Evolutionary conservation across 2,888 invertebrate species (phyloP).

Genomic region (Agelastica alni): DNA sequence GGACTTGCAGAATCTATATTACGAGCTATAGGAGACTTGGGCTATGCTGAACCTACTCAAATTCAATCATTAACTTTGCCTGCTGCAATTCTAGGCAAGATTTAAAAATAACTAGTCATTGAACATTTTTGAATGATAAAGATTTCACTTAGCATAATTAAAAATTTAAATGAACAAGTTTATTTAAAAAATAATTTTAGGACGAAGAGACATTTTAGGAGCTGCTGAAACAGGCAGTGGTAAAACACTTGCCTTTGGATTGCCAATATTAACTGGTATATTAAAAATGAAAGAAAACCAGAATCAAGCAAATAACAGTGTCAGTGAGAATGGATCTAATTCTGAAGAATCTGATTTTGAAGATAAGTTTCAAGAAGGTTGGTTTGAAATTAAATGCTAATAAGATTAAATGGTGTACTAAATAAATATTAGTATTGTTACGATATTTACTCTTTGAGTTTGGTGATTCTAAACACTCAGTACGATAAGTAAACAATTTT

Average conservation of each 20-base stretch:
- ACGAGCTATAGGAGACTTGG: slow-evolving; percentile 73
- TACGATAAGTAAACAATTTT: no score
- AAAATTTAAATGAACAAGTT: no score
- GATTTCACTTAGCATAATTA: no score
- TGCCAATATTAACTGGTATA: slow-evolving; percentile 89
- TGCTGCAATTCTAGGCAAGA: slow-evolving; percentile 78
- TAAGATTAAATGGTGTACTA: slow-evolving; percentile 7
- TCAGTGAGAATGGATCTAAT: slow-evolving; percentile 18
- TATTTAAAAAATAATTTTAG: slow-evolving; percentile 52
- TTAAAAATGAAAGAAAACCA: slow-evolving; percentile 60
- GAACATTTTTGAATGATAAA: no score
- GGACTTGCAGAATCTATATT: slow-evolving; percentile 74
- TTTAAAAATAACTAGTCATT: no score
- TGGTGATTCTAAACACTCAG: no score
- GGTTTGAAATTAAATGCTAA: neutral
- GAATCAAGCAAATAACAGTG: slow-evolving; percentile 39
- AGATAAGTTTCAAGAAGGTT: slow-evolving; percentile 33
- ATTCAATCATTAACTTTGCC: slow-evolving; percentile 85
- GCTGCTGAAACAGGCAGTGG: slow-evolving; percentile 99
- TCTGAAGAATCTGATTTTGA: slow-evolving; percentile 37
- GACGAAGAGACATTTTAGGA: slow-evolving; percentile 89
- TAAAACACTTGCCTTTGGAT: slow-evolving; percentile 96
- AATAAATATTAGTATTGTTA: no score
- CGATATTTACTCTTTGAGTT: no score
- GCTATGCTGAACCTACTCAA: slow-evolving; percentile 81